Conservation (phyloP, 2,797 vertebrate genomes). For the Gobio occitaniae region DNA sequence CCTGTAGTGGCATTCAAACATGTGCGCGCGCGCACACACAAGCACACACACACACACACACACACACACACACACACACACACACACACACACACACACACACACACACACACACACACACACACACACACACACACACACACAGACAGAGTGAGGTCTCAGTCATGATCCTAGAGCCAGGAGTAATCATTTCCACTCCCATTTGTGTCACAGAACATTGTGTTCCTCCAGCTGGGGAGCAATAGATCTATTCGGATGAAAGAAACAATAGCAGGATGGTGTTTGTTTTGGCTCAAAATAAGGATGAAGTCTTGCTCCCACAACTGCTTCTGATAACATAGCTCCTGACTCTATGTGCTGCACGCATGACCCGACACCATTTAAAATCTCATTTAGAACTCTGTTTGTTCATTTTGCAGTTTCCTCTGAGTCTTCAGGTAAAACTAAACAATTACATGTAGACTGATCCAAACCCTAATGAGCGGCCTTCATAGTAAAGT, state of each 20-base stretch:
- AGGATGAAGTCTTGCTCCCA: slow-evolving; percentile 24
- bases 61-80: too few relatives aligned
- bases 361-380: background rate
- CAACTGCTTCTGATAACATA: slow-evolving; percentile 20
- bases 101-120: too few relatives aligned
- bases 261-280: slow-evolving; percentile 32
- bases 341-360: slow-evolving; percentile 13
- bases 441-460: background rate
- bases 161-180: background rate
- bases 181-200: slow-evolving; percentile 26
- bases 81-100: too few relatives aligned
- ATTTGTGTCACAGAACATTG: slow-evolving; percentile 43
- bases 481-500: background rate
- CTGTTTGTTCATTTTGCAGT: background rate
- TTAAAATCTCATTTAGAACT: slow-evolving; percentile 8
- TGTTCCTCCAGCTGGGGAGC: slow-evolving; percentile 41
- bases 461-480: background rate
- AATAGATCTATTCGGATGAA: slow-evolving; percentile 41
- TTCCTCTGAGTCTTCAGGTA: background rate
- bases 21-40: background rate
- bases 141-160: background rate
- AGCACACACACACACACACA: too few relatives aligned
- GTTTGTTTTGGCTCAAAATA: slow-evolving; percentile 35
- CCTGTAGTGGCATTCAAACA: slow-evolving; percentile 59
- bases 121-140: background rate